Evolutionary conservation across 2,113 vertebrate genomes (phyloP), one percentile per base, ranked within the genome.

Genomic region (Progne subis): DNA sequence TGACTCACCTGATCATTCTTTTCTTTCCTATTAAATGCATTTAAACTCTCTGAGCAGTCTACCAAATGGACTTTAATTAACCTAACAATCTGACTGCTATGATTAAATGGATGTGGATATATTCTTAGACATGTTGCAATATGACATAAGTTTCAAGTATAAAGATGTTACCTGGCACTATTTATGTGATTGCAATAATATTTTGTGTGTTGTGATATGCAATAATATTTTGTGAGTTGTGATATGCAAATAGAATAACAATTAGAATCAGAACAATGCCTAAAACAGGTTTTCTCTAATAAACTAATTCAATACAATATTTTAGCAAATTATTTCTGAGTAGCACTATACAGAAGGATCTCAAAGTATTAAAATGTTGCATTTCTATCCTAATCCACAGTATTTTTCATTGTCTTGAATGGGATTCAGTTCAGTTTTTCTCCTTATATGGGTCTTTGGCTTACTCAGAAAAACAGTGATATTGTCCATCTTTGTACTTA

Each of bases 1-100:
- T 88, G 76, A 84, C 88, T 96, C 79, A 92, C 85, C 60, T 95
- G 85, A 53, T 53, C 56, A 64, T 64, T 83, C 64, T 78, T 88
- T 76, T 78, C 21, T 71, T 82, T 92, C 46, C 20, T 55, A n/a
- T 80, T 64, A 88, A 92, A 86, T 32, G 19, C 32, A 57, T 15
- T 84, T 60, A 81, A 93, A 63, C 15, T 82, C 43, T 57, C 32
- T 70, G 46, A 95, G 29, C 17, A 0, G 11, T 74, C 39, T 49
- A 56, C 57, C 37, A 86, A 74, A 81, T 34, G 52, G 56, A 61
- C 68, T 81, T 69, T 43, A 49, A 34, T 49, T 78, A 86, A 39
- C 47, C 16, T 20, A 63, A 57, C 20, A 79, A 15, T 10, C 29
- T 68, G 63, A 37, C 4, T 52, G 14, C 21, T 70, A 26, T 77